Conservation (phyloP, 2,888 invertebrate genomes). For the Philereme transversata region DNA sequence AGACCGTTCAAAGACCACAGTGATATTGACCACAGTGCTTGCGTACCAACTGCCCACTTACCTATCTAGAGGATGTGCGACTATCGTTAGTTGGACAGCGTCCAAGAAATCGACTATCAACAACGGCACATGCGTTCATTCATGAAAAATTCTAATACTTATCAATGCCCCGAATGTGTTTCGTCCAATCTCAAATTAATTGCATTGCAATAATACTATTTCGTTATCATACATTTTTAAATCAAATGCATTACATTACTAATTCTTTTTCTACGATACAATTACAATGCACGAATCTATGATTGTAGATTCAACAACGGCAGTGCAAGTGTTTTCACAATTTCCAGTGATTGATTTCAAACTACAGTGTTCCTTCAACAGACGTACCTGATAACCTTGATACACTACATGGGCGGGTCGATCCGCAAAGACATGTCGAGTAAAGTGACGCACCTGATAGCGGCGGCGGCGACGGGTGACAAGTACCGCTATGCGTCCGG, state of each 20-base stretch:
- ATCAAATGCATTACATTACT: neutral
- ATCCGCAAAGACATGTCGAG: slow-evolving; percentile 95
- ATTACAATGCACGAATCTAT: slow-evolving; percentile 1
- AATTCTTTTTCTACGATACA: slow-evolving; percentile 10
- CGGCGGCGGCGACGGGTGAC: slow-evolving; percentile 93
- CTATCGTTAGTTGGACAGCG: slow-evolving; percentile 38
- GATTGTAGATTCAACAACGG: slow-evolving; percentile 12
- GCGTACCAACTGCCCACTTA: slow-evolving; percentile 26
- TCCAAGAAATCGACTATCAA: slow-evolving; percentile 42
- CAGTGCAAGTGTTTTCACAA: slow-evolving; percentile 11
- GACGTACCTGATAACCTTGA: slow-evolving; percentile 93
- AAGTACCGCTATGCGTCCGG: slow-evolving; percentile 97
- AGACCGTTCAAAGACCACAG: slow-evolving; percentile 18
- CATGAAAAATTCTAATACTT: slow-evolving; percentile 40
- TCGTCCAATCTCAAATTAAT: slow-evolving; percentile 18
- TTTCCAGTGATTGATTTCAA: slow-evolving; percentile 12
- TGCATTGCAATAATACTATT: slow-evolving; percentile 18
- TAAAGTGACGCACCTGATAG: slow-evolving; percentile 96
- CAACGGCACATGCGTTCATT: slow-evolving; percentile 43
- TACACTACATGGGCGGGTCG: slow-evolving; percentile 98
- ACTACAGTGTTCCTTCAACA: slow-evolving; percentile 57
- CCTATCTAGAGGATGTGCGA: slow-evolving; percentile 38
- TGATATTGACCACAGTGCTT: slow-evolving; percentile 19
- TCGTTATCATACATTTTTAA: slow-evolving; percentile 1
- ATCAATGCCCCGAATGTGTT: slow-evolving; percentile 33